Evolutionary conservation across 2,113 vertebrate genomes (phyloP).

Genomic region (Neoarius graeffei): DNA sequence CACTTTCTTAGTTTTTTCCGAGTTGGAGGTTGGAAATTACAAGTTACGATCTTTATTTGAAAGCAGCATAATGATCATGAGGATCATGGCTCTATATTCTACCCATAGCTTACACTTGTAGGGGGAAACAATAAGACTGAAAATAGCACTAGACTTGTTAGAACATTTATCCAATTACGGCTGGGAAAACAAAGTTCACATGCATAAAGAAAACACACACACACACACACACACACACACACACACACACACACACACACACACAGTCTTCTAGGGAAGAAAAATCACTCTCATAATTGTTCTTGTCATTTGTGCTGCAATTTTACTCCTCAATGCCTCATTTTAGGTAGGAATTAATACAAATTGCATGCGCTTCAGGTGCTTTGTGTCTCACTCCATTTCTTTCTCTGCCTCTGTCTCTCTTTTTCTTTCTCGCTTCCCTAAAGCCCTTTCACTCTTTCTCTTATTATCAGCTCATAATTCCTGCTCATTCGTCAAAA

Average conservation of each 20-base stretch:
- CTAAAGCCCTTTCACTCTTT: conserved; percentile 56
- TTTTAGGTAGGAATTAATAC: conserved; percentile 97
- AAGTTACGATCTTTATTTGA: not conserved
- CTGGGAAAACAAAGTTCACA: conserved; percentile 52
- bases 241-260: conserved; percentile 53
- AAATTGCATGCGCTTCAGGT: conserved; percentile 88
- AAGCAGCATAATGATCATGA: not conserved
- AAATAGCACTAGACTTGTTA: conserved; percentile 64
- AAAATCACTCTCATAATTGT: conserved; percentile 73
- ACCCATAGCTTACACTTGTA: conserved; percentile 19
- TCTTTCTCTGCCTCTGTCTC: conserved; percentile 65
- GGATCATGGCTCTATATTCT: not conserved
- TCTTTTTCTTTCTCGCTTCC: conserved; percentile 17
- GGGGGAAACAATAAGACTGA: conserved; percentile 55
- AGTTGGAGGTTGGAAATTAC: not conserved
- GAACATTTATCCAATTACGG: conserved; percentile 65
- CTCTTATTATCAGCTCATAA: conserved; percentile 99
- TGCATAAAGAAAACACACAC: conserved; percentile 44
- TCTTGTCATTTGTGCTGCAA: conserved; percentile 76
- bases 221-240: conserved; percentile 50
- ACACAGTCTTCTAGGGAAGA: conserved; percentile 67
- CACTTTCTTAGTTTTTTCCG: not conserved
- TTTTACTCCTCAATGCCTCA: conserved; percentile 79
- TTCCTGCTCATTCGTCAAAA: conserved; percentile 98
- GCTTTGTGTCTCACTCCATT: conserved; percentile 77